These are phyloP conservation scores for Augiades crinisus DNA, from an alignment of 2,888 invertebrate genomes.

Conservation along the genomic window DNA sequence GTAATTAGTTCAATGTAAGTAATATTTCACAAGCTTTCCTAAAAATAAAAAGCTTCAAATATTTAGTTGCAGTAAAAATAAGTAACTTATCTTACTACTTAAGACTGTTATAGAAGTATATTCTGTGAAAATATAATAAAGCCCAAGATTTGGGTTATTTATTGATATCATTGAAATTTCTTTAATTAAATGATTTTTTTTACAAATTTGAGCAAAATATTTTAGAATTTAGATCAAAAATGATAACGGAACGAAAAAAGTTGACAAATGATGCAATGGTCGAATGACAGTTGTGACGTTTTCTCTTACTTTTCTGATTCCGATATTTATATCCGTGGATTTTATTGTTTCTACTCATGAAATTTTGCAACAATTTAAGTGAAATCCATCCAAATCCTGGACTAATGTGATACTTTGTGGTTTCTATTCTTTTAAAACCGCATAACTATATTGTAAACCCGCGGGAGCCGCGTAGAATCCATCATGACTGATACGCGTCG, in stretches of 20 bases:
- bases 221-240: background rate
- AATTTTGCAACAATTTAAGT: slow-evolving; percentile 54
- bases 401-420: slow-evolving; percentile 65
- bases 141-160: too few species aligned
- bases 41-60: too few species aligned
- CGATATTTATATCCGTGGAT: slow-evolving; percentile 44
- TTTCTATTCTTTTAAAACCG: slow-evolving; percentile 41
- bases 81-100: too few species aligned
- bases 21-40: too few species aligned
- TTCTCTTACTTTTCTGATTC: slow-evolving; percentile 25
- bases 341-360: slow-evolving; percentile 60
- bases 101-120: too few species aligned
- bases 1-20: too few species aligned
- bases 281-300: slow-evolving; percentile 24
- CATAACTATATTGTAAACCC: background rate
- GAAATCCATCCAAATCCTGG: slow-evolving; percentile 48
- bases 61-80: too few species aligned
- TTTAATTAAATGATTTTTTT: too few species aligned
- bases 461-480: slow-evolving; percentile 39
- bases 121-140: too few species aligned
- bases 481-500: slow-evolving; percentile 75
- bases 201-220: background rate
- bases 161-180: too few species aligned
- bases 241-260: background rate
- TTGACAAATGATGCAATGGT: slow-evolving; percentile 23